A percentile compares a stretch with the other conserved stretches of the same genome.
phyloP scores from a whole-genome alignment of 1,140 invertebrate species.

The Campoletis sonorensis region DNA sequence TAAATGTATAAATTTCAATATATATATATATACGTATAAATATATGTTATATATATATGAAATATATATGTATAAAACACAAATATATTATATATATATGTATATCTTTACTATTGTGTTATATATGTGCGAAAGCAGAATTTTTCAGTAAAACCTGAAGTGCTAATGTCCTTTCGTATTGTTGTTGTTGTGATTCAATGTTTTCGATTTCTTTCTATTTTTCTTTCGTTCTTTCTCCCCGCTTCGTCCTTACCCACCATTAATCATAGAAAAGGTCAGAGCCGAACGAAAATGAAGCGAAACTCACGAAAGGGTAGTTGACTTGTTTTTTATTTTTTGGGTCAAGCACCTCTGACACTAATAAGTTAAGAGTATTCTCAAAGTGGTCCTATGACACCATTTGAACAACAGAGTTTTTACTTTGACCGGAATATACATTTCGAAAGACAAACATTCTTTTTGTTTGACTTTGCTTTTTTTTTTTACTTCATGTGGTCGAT shows the following conservation, averaged over 20 bases:
- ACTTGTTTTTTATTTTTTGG: conserved; percentile 56
- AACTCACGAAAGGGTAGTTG: not conserved
- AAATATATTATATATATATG: conserved; percentile 44
- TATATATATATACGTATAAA: no score
- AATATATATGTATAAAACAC: no score
- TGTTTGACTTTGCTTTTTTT: no score
- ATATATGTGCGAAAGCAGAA: conserved; percentile 35
- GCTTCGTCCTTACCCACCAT: conserved; percentile 43
- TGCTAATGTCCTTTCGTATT: not conserved
- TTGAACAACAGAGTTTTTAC: conserved; percentile 30
- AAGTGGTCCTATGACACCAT: conserved; percentile 57
- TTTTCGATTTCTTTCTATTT: not conserved
- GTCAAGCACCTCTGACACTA: conserved; percentile 62
- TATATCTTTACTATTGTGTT: conserved; percentile 54
- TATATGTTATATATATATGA: no score
- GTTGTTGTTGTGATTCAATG: conserved; percentile 51
- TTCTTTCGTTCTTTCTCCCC: conserved; percentile 8
- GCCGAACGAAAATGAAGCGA: conserved; percentile 28
- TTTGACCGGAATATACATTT: not conserved
- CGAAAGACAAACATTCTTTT: no score
- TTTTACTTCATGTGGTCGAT: no score
- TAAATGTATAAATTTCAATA: no score
- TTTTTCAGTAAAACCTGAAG: conserved; percentile 25
- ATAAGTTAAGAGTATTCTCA: conserved; percentile 59
- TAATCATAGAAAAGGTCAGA: conserved; percentile 50